A percentile compares a stretch with the other conserved stretches of the same genome.
Evolutionary conservation across 1,140 invertebrate species (phyloP).

Genomic region (Nylanderia fulva): DNA sequence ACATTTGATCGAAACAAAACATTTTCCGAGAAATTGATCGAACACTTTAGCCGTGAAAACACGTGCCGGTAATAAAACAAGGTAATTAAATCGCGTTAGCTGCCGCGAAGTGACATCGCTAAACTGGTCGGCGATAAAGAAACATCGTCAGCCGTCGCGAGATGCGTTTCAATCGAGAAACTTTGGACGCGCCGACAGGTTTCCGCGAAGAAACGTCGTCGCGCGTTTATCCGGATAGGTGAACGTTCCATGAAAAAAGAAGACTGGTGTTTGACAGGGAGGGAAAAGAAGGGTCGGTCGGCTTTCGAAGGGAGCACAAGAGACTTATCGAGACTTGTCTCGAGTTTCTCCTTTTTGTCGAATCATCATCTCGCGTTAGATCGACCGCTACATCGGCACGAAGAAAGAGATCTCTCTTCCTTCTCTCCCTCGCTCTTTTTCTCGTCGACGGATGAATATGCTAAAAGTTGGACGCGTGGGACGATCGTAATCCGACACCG

Average conservation of each 20-base stretch:
- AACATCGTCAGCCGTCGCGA: neutral
- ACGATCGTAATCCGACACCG: slow-evolving; percentile 64
- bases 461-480: slow-evolving; percentile 59
- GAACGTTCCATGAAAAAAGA: neutral
- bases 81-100: slow-evolving; percentile 14
- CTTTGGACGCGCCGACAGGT: neutral
- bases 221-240: neutral
- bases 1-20: neutral
- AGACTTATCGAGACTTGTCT: slow-evolving; percentile 53
- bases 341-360: slow-evolving; percentile 61
- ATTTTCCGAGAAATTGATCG: neutral
- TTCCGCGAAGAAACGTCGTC: slow-evolving; percentile 5
- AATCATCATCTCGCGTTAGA: slow-evolving; percentile 63
- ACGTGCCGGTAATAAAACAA: slow-evolving; percentile 3
- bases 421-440: neutral
- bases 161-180: slow-evolving; percentile 4
- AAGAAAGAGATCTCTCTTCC: slow-evolving; percentile 41
- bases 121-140: slow-evolving; percentile 12
- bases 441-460: slow-evolving; percentile 55
- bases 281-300: neutral
- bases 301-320: slow-evolving; percentile 35
- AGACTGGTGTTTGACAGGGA: neutral
- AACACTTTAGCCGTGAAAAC: neutral
- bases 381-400: slow-evolving; percentile 51
- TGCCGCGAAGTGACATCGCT: slow-evolving; percentile 4